Evolutionary conservation across 2,797 vertebrate species (phyloP), one percentile per base, ranked within the genome.

Genomic region (Sorex maritimensis): DNA sequence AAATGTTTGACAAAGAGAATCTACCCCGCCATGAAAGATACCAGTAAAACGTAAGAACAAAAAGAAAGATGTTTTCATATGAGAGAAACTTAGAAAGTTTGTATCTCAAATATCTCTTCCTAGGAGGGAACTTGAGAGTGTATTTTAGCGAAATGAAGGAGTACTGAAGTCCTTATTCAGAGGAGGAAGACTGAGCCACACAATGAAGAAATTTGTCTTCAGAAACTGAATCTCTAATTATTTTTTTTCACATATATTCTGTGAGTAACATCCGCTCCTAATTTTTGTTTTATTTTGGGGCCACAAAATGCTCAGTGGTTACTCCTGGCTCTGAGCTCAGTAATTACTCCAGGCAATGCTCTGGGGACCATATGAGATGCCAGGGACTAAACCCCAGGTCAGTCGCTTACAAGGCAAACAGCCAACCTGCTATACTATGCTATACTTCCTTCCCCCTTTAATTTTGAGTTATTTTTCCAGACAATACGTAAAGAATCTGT

Each of bases 31-130:
- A 17, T 55, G 52, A 13, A 61, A 84, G 21, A 92, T 46, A 77
- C 30, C 34, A 69, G 79, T 58, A n/a, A 61, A 82, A 41, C 38
- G 75, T 87, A 34, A 75, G 10, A 19, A 87, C 28, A 72, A 68
- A 90, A 81, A 49, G 58, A 55, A 87, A 87, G 67, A 34, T 21
- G 12, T 77, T 91, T 88, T 90, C 63, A 81, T 24, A 81, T 23
- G 15, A 17, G 44, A 77, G 10, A 81, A 71, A 77, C 52, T 92
- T 6, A 77, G 46, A 79, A 41, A 77, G 14, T 38, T 68, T 74
- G 79, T 77, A 90, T 9, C 2, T 14, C 14, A 49, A 80, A 49
- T 41, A 75, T 80, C n/a, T 10, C 74, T 72, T 65, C 44, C n/a
- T 74, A 79, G n/a, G 24, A 84, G 75, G n/a, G 34, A 58, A n/a